phyloP scores from a whole-genome alignment of 2,113 vertebrate genomes.

The Cebidichthys violaceus region DNA sequence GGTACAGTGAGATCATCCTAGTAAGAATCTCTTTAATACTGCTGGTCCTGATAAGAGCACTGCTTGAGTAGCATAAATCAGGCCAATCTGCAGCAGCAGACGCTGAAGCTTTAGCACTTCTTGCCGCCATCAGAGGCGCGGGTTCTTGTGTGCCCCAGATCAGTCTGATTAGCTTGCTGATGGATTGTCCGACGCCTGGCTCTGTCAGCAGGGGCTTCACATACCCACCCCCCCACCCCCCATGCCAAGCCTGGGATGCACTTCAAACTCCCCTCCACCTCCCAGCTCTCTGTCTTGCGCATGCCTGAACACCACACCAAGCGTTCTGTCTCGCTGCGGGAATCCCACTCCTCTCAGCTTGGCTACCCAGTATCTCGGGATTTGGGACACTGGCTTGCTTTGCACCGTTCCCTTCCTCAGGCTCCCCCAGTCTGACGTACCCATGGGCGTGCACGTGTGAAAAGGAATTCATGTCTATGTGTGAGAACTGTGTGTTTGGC shows the following conservation, averaged over 20 bases:
- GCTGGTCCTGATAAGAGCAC: conserved; percentile 68
- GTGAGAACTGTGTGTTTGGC: neutral
- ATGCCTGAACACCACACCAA: conserved; percentile 42
- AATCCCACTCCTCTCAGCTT: conserved; percentile 44
- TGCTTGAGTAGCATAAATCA: conserved; percentile 74
- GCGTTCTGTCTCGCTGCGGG: conserved; percentile 50
- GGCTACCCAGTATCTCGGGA: conserved; percentile 20
- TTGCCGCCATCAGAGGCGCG: conserved; percentile 40
- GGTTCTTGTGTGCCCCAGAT: conserved; percentile 67
- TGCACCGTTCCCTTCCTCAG: neutral
- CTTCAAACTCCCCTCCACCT: conserved; percentile 48
- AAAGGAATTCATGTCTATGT: conserved; percentile 32
- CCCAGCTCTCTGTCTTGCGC: conserved; percentile 29
- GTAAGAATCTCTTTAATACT: conserved; percentile 73
- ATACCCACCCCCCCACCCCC: neutral
- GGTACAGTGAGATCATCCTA: conserved; percentile 68
- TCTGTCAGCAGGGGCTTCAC: conserved; percentile 61
- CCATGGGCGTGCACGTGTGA: conserved; percentile 13
- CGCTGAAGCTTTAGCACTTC: conserved; percentile 56
- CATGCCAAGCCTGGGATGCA: conserved; percentile 44
- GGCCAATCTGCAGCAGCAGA: conserved; percentile 65
- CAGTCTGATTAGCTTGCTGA: conserved; percentile 79
- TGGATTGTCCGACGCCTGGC: conserved; percentile 71
- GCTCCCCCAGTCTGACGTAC: conserved; percentile 24
- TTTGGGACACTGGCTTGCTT: conserved; percentile 28